Conservation (phyloP, 2,797 vertebrate species). For the Cygnus olor region DNA sequence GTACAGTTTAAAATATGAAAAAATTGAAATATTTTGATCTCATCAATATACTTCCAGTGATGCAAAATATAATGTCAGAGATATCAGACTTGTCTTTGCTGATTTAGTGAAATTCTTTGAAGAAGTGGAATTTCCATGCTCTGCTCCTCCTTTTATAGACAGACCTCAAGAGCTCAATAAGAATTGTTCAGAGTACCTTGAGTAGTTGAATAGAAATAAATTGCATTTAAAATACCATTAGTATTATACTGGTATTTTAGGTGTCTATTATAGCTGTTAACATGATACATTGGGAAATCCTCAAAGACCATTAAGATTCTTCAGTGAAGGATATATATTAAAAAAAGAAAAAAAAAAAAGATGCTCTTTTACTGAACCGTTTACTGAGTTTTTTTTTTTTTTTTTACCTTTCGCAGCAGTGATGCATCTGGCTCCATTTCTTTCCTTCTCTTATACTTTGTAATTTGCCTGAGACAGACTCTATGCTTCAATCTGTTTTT, state of each 20-base stretch:
- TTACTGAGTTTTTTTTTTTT: background rate
- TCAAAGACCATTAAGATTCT: background rate
- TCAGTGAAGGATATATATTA: background rate
- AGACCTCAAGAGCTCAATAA: background rate
- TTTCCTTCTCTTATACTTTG: background rate
- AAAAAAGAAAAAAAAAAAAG: background rate
- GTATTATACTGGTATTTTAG: background rate
- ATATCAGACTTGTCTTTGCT: background rate
- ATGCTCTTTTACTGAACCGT: background rate
- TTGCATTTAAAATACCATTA: background rate
- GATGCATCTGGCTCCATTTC: background rate
- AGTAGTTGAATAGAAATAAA: background rate
- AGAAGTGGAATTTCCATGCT: background rate
- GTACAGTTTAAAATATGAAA: background rate
- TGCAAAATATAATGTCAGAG: background rate
- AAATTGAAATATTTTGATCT: background rate
- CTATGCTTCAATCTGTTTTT: background rate
- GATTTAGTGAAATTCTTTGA: background rate
- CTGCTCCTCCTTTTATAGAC: background rate
- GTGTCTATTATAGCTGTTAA: background rate
- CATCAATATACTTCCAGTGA: background rate
- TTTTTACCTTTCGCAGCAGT: background rate
- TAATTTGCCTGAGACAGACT: accelerated
- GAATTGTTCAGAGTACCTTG: background rate
- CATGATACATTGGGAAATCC: accelerated